These are phyloP conservation scores for Cheiracanthium punctorium DNA, from an alignment of 2,888 invertebrate species.

Conservation along the genomic window DNA sequence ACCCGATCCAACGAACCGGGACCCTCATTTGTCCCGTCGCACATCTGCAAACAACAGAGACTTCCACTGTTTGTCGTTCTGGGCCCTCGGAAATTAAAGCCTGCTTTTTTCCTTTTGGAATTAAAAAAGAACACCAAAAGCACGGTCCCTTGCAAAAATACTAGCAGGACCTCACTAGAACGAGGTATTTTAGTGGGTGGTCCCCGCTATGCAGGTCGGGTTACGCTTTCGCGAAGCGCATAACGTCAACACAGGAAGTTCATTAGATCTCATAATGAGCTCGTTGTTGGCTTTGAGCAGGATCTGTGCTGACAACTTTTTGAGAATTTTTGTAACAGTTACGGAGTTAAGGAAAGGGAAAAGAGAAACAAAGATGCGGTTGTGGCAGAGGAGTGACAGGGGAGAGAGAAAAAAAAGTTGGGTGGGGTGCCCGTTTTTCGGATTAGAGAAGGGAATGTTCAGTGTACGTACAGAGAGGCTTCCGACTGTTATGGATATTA, in stretches of 20 bases:
- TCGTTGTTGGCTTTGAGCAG: not conserved
- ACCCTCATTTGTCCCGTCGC: not conserved
- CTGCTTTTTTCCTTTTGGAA: not conserved
- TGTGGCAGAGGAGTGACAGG: not conserved
- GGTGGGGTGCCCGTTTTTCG: too few species aligned
- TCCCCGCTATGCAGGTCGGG: conserved; percentile 25
- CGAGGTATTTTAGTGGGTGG: conserved; percentile 43
- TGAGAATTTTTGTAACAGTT: conserved; percentile 2
- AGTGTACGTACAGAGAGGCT: not conserved
- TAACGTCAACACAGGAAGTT: conserved; percentile 67
- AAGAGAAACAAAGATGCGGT: not conserved
- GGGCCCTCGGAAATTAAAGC: not conserved
- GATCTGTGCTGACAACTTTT: conserved; percentile 10
- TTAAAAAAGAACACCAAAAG: not conserved
- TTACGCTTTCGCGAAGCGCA: conserved; percentile 23
- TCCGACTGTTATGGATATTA: not conserved
- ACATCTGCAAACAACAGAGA: not conserved
- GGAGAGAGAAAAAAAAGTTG: not conserved
- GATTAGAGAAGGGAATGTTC: not conserved
- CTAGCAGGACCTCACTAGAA: not conserved
- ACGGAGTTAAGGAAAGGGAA: too few species aligned
- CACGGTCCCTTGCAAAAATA: not conserved
- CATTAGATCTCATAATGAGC: conserved; percentile 18
- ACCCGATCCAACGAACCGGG: not conserved
- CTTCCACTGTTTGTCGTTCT: not conserved